A percentile compares a stretch with the other conserved stretches of the same genome.
These are phyloP conservation scores for Squalus acanthias DNA, from an alignment of 2,797 vertebrate species.

Conservation along the genomic window DNA sequence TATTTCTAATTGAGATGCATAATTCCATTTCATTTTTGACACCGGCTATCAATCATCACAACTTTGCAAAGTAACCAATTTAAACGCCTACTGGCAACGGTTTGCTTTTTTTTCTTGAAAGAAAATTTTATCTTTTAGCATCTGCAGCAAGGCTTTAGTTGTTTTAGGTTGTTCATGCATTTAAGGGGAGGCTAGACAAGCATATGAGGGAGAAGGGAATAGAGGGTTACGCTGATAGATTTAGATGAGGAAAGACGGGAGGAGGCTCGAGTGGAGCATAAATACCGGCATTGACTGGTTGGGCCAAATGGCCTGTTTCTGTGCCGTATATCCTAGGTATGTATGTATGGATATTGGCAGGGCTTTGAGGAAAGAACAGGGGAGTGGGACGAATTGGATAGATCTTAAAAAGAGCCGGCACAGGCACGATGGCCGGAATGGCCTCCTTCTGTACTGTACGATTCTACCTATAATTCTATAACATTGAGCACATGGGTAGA, in stretches of 20 bases:
- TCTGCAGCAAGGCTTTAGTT: not conserved
- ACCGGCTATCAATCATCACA: not conserved
- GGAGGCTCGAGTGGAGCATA: no score
- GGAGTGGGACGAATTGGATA: not conserved
- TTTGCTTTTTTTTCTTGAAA: not conserved
- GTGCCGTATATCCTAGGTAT: no score
- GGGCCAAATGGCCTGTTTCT: no score
- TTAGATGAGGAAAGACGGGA: no score
- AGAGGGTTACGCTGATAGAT: no score
- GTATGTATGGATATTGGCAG: not conserved
- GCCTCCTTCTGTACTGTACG: not conserved
- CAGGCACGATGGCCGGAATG: not conserved
- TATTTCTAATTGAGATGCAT: slow-evolving; percentile 34
- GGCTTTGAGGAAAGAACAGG: not conserved
- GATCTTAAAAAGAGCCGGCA: no score
- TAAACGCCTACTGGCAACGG: not conserved
- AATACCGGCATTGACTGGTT: no score
- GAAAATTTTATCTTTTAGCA: not conserved
- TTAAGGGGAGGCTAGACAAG: not conserved
- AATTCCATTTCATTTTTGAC: slow-evolving; percentile 17
- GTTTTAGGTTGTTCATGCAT: not conserved
- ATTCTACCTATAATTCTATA: not conserved
- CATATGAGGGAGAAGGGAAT: no score
- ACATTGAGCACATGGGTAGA: not conserved
- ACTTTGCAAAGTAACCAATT: not conserved